Evolutionary conservation across 2,888 invertebrate genomes (phyloP).

Genomic region (Drosophila macrospina): DNA sequence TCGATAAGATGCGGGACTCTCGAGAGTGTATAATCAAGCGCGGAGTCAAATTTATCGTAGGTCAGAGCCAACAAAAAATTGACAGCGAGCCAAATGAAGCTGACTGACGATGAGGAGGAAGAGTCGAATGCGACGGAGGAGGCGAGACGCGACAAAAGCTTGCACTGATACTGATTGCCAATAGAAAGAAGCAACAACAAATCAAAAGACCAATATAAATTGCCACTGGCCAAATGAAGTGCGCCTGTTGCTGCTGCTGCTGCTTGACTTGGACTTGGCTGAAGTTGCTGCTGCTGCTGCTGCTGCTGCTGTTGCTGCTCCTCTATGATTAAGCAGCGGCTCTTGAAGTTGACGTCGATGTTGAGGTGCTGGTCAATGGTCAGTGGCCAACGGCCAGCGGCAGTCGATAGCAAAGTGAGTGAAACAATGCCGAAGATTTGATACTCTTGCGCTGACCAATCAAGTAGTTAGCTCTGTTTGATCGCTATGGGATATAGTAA

Average conservation of each 20-base stretch:
- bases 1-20: constrained; percentile 40
- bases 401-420: constrained; percentile 28
- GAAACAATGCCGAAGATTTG: background rate
- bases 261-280: constrained; percentile 33
- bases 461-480: background rate
- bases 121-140: background rate
- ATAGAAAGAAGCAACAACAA: constrained; percentile 30
- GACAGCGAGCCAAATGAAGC: constrained; percentile 49
- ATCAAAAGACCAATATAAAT: constrained; percentile 3
- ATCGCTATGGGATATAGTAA: no score
- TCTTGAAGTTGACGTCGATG: constrained; percentile 25
- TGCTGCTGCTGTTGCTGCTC: constrained; percentile 51
- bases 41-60: constrained; percentile 70
- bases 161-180: constrained; percentile 57
- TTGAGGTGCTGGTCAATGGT: constrained; percentile 74
- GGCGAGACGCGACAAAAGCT: constrained; percentile 36
- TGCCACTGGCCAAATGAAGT: constrained; percentile 56
- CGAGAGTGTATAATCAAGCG: constrained; percentile 67
- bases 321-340: constrained; percentile 73
- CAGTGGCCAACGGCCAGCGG: constrained; percentile 44
- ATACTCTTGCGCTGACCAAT: background rate
- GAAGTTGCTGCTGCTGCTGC: background rate
- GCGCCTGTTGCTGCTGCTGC: constrained; percentile 49
- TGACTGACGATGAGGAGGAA: constrained; percentile 1
- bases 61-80: constrained; percentile 67